Evolutionary conservation across 1,140 invertebrate species (phyloP).

Genomic region (Tetranychus urticae): DNA sequence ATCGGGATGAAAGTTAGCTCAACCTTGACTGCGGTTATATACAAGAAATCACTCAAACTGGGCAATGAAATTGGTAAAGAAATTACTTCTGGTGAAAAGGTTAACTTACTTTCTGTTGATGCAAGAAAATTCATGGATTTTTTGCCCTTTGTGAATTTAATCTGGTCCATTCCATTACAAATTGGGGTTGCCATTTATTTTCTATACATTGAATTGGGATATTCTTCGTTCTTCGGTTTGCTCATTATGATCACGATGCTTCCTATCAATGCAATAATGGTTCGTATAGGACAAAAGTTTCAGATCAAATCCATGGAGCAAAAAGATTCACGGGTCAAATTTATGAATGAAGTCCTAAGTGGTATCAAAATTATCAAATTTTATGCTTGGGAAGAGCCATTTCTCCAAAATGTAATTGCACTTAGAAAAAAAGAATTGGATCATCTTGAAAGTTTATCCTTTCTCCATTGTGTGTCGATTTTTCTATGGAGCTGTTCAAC

Average conservation of each 20-base stretch:
- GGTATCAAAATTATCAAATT: slow-evolving; percentile 19
- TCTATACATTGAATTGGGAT: slow-evolving; percentile 29
- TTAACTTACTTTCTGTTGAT: slow-evolving; percentile 32
- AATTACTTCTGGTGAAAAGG: slow-evolving; percentile 33
- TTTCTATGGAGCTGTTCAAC: slow-evolving; percentile 8
- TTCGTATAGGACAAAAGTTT: slow-evolving; percentile 19
- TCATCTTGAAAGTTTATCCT: slow-evolving; percentile 5
- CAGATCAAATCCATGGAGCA: slow-evolving; percentile 21
- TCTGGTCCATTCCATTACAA: slow-evolving; percentile 20
- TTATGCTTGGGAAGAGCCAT: slow-evolving; percentile 14
- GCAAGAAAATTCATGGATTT: slow-evolving; percentile 19
- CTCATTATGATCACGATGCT: slow-evolving; percentile 52
- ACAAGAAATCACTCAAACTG: slow-evolving; percentile 21
- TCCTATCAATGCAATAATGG: slow-evolving; percentile 25
- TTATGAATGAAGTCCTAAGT: slow-evolving; percentile 20
- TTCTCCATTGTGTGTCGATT: slow-evolving; percentile 2
- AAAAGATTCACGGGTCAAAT: slow-evolving; percentile 20
- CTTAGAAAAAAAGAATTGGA: slow-evolving; percentile 12
- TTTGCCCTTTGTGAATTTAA: slow-evolving; percentile 11
- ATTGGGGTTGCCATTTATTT: slow-evolving; percentile 20
- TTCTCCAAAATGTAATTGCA: slow-evolving; percentile 9
- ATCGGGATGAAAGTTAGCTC: slow-evolving; percentile 18
- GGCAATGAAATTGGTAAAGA: slow-evolving; percentile 20
- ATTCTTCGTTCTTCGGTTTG: slow-evolving; percentile 64
- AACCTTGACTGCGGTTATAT: slow-evolving; percentile 20